Evolutionary conservation across 2,113 vertebrate genomes (phyloP).

Genomic region (Prietella phreatophila): DNA sequence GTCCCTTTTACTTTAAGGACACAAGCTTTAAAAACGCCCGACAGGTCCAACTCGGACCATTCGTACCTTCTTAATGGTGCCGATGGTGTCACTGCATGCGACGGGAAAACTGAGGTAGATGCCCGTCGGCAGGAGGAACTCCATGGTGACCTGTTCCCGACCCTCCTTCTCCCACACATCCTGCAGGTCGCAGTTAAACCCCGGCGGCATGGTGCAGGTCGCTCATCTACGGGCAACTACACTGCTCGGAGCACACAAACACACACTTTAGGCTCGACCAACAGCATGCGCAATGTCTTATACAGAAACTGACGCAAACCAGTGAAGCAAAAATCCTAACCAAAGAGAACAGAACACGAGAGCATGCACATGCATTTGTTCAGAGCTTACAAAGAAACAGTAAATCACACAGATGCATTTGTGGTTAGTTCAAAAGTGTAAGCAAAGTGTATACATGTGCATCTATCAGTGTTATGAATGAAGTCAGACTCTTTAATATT

Average conservation of each 20-base stretch:
- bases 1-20: neutral
- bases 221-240: slow-evolving; percentile 74
- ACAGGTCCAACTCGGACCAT: too few relatives aligned
- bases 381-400: neutral
- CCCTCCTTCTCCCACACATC: slow-evolving; percentile 91
- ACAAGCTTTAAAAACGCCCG: too few relatives aligned
- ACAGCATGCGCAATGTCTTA: slow-evolving; percentile 29
- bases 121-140: slow-evolving; percentile 93
- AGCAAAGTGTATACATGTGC: neutral
- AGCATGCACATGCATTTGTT: neutral
- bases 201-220: slow-evolving; percentile 88
- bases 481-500: neutral
- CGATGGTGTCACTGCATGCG: slow-evolving; percentile 85
- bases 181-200: slow-evolving; percentile 90
- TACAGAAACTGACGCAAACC: slow-evolving; percentile 25
- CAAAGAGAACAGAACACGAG: neutral
- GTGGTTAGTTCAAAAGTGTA: too few relatives aligned
- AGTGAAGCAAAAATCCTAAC: neutral
- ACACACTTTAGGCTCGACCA: slow-evolving; percentile 10
- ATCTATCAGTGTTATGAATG: neutral
- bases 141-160: slow-evolving; percentile 81
- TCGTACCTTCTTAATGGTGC: slow-evolving; percentile 86
- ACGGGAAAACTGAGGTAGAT: slow-evolving; percentile 90
- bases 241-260: slow-evolving; percentile 56
- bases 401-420: neutral